Evolutionary conservation across 2,113 vertebrate genomes (phyloP).

Genomic region (Agelaius phoeniceus): DNA sequence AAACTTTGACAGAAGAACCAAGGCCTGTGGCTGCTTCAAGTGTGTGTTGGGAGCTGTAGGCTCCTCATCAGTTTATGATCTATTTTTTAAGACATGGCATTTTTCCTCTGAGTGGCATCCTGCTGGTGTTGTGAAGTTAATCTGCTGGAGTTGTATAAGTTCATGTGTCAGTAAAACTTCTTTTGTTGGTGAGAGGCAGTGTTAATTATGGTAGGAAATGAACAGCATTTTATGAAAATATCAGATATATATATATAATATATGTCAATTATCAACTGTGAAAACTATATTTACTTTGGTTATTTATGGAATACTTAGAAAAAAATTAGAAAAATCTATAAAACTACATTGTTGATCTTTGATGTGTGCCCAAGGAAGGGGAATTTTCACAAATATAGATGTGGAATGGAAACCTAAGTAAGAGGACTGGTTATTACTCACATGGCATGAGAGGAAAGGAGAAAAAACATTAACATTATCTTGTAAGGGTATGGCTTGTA

Average conservation of each 20-base stretch:
- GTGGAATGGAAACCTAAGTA: background rate
- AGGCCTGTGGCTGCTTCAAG: background rate
- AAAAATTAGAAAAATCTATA: background rate
- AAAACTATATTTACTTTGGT: background rate
- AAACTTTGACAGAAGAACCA: background rate
- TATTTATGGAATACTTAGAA: background rate
- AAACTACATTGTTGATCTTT: background rate
- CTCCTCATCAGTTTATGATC: background rate
- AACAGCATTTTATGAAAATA: background rate
- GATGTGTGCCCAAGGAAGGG: no score
- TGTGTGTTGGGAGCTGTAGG: background rate
- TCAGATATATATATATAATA: background rate
- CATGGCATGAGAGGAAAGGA: background rate
- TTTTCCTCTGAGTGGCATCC: conserved; percentile 39
- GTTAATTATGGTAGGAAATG: background rate
- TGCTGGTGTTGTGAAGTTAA: background rate
- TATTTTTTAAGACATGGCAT: conserved; percentile 44
- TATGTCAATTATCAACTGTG: background rate
- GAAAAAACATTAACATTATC: background rate
- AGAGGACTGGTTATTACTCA: background rate
- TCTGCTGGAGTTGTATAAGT: background rate
- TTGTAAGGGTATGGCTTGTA: background rate
- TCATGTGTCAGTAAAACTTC: background rate
- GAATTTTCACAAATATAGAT: background rate
- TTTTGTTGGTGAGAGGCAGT: background rate